Base-by-base conservation (phyloP, 2,888 invertebrate genomes). In the Ophion ventricosus region DNA sequence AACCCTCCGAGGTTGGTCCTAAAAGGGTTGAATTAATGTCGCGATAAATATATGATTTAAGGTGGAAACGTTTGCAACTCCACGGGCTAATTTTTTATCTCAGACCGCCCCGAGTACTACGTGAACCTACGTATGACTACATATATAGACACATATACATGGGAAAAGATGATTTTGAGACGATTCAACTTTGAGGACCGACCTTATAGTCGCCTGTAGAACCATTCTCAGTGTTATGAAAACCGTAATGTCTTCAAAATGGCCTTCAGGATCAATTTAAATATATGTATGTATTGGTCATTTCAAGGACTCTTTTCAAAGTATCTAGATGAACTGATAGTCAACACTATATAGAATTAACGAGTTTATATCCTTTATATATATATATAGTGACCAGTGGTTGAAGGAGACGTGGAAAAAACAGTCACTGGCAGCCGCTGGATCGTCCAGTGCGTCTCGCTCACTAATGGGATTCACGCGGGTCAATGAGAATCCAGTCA, bases 41-140 rank as follows among this genome's bases (percentile, higher is more conserved):
- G 93, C 93, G 93, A 93, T 93, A 93, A 93, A 93, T 93, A 93
- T 93, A 93, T 93, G 93, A 93, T 93, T 93, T 93, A 93, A 93
- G 93, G 93, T 92, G 91, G 91, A 91, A 92, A 92, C 92, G 92
- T 92, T 92, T 92, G 92, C 92, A 91, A 92, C 91, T 92, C 91
- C 86, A 82, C 82, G 83, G 91, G 92, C 93, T 93, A 93, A 93
- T 93, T 93, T 93, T 93, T 93, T 93, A 93, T 93, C 93, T 93
- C 90, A 93, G 93, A 92, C 91, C 91, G 89, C 87, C 70, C 40
- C 43, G 73, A 59, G 79, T 77, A 83, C 73, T 77, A 78, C 82
- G 82, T 70, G 81, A 64, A 35, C 70, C 75, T 64, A 80, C 64
- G 75, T 77, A 75, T 66, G 57, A 11, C 25, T 25, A 8, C 29